A percentile compares a stretch with the other conserved stretches of the same genome.
Evolutionary conservation across 1,140 invertebrate species (phyloP).

Genomic region (Drosophila neocordata): DNA sequence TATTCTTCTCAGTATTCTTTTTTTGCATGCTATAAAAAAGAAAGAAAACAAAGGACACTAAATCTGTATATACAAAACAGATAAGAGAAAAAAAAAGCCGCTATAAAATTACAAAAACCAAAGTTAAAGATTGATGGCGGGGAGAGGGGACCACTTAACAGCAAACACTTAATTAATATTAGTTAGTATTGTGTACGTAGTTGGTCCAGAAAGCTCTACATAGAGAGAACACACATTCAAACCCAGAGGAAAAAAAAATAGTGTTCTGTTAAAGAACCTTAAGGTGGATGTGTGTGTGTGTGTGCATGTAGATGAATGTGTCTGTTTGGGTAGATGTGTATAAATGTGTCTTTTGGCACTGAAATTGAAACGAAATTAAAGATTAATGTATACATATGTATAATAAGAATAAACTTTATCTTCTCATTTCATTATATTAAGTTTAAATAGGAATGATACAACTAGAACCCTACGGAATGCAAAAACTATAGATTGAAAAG

Average conservation of each 20-base stretch:
- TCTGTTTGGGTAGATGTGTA: conserved; percentile 8
- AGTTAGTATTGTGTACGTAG: conserved; percentile 43
- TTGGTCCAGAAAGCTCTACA: conserved; percentile 46
- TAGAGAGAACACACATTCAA: conserved; percentile 9
- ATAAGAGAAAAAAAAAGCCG: neutral
- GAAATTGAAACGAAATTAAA: neutral
- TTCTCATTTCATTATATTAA: conserved; percentile 48
- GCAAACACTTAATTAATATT: conserved; percentile 9
- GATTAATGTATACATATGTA: neutral
- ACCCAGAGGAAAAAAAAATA: conserved; percentile 3
- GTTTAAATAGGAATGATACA: neutral
- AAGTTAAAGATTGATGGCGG: neutral
- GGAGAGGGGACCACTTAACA: conserved; percentile 24
- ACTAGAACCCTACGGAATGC: neutral
- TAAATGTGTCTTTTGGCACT: conserved; percentile 3
- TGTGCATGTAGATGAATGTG: neutral
- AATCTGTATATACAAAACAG: neutral
- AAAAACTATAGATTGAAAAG: too few species aligned
- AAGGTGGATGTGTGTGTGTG: conserved; percentile 11
- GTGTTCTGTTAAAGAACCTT: neutral
- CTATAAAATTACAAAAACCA: neutral
- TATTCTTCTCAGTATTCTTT: conserved; percentile 21
- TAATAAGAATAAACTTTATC: conserved; percentile 6
- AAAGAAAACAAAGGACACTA: neutral
- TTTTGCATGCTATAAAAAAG: conserved; percentile 5